Base-by-base conservation (phyloP, 2,113 vertebrate genomes). In the Rhinopomastus cyanomelas region DNA sequence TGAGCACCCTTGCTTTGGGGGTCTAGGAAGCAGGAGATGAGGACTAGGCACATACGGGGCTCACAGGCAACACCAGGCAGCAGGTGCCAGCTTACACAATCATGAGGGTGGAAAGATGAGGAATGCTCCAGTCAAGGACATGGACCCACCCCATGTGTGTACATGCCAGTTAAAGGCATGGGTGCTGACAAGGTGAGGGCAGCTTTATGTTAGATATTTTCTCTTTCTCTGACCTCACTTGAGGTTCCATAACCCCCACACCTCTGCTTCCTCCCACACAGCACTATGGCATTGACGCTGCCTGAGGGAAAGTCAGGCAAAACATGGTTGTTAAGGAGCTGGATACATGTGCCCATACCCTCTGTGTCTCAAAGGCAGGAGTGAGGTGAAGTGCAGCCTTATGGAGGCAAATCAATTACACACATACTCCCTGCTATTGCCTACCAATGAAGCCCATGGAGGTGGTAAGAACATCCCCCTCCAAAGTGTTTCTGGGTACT, bases 41-140 rank as follows among this genome's bases (percentile, higher is more conserved):
- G 53, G 1, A 0, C 30, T 60, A 44, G 39, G 34, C 27, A 37
- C 23, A 2, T 5, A 8, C 0, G 0, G 18, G n/a, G 42, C 49
- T 61, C 27, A 15, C 34, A 62, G 60, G 48, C 37, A 16, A 22
- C 1, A 5, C 32, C 37, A 60, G 13, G 34, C n/a, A 52, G 27
- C 0, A 0, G 14, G 17, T 48, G 3, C 37, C 32, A 16, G 51
- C 32, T 56, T 26, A 19, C 6, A 12, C 0, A 1, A 6, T n/a
- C 3, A 0, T 12, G 6, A 3, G 9, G 32, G 32, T 23, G 29
- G 29, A 60, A 48, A 1, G 0, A 15, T 23, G 39, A 55, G 23
- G 22, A 64, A 42, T n/a, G 36, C 36, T 68, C n/a, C 37, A 16
- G 26, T 2, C n/a, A 27, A 69, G 62, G 26, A 59, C 30, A 3